Percentiles rank a stretch among this genome's conserved stretches.
Conservation (phyloP, 2,888 invertebrate genomes). For the Physocephala rufipes region DNA sequence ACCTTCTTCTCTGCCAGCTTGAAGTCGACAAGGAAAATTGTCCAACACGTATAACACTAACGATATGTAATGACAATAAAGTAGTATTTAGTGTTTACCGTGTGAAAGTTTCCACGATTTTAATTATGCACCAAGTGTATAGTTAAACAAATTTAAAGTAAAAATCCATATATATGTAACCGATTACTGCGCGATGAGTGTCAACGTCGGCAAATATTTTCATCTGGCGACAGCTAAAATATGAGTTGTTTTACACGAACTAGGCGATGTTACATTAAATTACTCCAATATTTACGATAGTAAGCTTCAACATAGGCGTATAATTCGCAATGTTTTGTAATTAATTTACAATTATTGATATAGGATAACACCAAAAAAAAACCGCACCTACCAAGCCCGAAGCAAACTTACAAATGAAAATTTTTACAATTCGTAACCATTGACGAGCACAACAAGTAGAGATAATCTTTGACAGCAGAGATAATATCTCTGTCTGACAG, state of each 20-base stretch:
- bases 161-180: slow-evolving; percentile 2
- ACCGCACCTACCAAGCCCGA: background rate
- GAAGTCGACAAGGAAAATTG: slow-evolving; percentile 48
- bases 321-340: background rate
- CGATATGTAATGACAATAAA: background rate
- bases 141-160: background rate
- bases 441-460: background rate
- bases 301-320: background rate
- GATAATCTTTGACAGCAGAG: no score
- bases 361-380: background rate
- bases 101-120: slow-evolving; percentile 1
- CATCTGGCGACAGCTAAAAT: background rate
- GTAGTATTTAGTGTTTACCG: background rate
- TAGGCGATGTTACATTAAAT: background rate
- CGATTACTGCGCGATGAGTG: background rate
- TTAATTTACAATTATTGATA: background rate
- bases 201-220: slow-evolving; percentile 1
- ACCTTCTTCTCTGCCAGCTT: slow-evolving; percentile 64
- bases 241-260: background rate
- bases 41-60: background rate
- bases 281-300: background rate
- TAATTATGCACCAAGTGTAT: background rate
- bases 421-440: slow-evolving; percentile 15
- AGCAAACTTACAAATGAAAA: slow-evolving; percentile 27
- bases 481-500: no score